These are phyloP conservation scores for Melanerpes formicivorus DNA, from an alignment of 2,113 vertebrate genomes.

Conservation along the genomic window DNA sequence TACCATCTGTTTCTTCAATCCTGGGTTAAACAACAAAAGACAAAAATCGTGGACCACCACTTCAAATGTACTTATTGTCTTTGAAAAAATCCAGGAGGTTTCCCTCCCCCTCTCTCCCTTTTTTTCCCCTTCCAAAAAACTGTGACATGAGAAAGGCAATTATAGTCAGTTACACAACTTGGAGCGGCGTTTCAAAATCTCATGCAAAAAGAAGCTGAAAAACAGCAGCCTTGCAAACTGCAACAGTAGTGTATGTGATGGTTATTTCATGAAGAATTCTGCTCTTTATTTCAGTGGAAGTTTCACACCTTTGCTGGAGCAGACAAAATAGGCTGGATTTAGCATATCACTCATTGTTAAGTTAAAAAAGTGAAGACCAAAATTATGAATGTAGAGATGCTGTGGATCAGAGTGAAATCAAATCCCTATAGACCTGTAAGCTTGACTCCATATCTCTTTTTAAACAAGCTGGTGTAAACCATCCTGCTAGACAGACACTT, in stretches of 20 bases:
- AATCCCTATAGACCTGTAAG: neutral
- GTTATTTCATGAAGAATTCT: neutral
- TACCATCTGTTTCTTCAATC: conserved; percentile 83
- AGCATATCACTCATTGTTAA: neutral
- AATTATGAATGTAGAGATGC: neutral
- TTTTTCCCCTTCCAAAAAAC: conserved; percentile 58
- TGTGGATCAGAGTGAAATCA: neutral
- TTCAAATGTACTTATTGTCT: conserved; percentile 74
- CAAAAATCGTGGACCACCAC: conserved; percentile 72
- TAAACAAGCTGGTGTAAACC: neutral
- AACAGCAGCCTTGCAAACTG: conserved; percentile 41
- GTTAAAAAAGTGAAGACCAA: neutral
- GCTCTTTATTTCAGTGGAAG: conserved; percentile 3
- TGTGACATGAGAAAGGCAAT: conserved; percentile 70
- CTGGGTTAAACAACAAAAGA: conserved; percentile 76
- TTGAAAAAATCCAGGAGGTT: conserved; percentile 66
- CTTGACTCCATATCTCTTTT: neutral
- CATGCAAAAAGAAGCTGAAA: conserved; percentile 28
- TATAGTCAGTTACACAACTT: conserved; percentile 69
- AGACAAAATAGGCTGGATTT: neutral
- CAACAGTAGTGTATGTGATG: neutral
- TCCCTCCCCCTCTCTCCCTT: neutral
- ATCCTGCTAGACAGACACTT: neutral
- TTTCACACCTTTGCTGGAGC: neutral
- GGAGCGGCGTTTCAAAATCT: conserved; percentile 60